phyloP scores from a whole-genome alignment of 2,113 vertebrate species.

The Typhlomys cinereus region DNA sequence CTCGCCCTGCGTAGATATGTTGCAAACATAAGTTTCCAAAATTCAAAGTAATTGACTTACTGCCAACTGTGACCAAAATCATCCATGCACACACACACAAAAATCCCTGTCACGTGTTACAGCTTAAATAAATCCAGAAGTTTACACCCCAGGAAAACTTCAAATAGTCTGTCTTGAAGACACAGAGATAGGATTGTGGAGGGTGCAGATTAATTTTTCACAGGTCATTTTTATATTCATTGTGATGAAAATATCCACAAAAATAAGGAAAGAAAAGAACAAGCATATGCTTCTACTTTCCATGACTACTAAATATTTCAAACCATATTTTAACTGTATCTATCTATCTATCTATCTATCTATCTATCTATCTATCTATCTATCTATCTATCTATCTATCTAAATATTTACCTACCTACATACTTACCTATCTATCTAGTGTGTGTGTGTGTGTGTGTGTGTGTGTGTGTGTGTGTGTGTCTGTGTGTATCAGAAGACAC shows the following conservation, averaged over 20 bases:
- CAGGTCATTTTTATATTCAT: slow-evolving; percentile 60
- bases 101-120: not conserved
- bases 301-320: slow-evolving; percentile 62
- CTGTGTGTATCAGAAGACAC: too few species aligned
- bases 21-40: slow-evolving; percentile 71
- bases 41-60: slow-evolving; percentile 77
- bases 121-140: slow-evolving; percentile 31
- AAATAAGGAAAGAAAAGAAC: slow-evolving; percentile 26
- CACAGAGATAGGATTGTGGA: slow-evolving; percentile 9
- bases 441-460: too few species aligned
- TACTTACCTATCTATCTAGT: too few species aligned
- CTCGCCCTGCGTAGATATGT: slow-evolving; percentile 51
- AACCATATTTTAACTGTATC: slow-evolving; percentile 56
- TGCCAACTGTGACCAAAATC: slow-evolving; percentile 70
- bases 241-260: slow-evolving; percentile 57
- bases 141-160: slow-evolving; percentile 62
- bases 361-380: too few species aligned
- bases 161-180: slow-evolving; percentile 55
- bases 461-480: too few species aligned
- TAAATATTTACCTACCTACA: too few species aligned
- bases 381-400: too few species aligned
- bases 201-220: slow-evolving; percentile 47
- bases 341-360: too few species aligned
- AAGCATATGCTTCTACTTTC: slow-evolving; percentile 36
- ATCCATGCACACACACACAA: not conserved